Conservation (phyloP, 2,797 vertebrate genomes). For the Sebastes baramenuke region DNA sequence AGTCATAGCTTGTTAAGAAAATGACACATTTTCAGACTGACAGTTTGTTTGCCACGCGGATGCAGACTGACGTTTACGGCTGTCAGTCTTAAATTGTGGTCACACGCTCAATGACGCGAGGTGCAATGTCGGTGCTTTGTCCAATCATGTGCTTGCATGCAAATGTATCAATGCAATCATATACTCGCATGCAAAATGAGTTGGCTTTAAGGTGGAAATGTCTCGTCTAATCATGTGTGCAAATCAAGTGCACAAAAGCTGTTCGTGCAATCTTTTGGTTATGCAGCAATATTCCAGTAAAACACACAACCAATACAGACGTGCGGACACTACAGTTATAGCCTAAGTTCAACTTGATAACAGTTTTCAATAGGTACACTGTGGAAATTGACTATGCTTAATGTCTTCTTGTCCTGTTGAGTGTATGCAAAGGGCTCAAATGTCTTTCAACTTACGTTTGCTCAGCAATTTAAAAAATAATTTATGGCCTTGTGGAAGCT, state of each 20-base stretch:
- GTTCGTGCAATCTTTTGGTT: background rate
- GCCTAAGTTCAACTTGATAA: background rate
- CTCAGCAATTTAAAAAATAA: background rate
- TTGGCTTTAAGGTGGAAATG: background rate
- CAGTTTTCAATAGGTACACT: background rate
- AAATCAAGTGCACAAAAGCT: background rate
- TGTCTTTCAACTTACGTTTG: background rate
- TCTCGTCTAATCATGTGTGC: background rate
- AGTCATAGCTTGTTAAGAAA: background rate
- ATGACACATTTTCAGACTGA: background rate
- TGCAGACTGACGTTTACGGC: background rate
- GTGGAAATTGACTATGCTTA: background rate
- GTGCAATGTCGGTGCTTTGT: background rate
- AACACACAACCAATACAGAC: background rate
- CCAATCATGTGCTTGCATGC: background rate
- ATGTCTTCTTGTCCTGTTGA: background rate
- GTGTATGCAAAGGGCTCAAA: background rate
- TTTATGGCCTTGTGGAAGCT: background rate
- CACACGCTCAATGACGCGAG: background rate
- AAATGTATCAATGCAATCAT: slow-evolving; percentile 7
- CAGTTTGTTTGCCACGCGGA: background rate
- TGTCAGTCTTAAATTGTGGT: slow-evolving; percentile 3
- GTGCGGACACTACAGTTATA: background rate
- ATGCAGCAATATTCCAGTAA: background rate
- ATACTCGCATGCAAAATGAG: background rate